A percentile compares a stretch with the other conserved stretches of the same genome.
phyloP scores from a whole-genome alignment of 2,888 invertebrate genomes.

The Alviniconcha strummeri region DNA sequence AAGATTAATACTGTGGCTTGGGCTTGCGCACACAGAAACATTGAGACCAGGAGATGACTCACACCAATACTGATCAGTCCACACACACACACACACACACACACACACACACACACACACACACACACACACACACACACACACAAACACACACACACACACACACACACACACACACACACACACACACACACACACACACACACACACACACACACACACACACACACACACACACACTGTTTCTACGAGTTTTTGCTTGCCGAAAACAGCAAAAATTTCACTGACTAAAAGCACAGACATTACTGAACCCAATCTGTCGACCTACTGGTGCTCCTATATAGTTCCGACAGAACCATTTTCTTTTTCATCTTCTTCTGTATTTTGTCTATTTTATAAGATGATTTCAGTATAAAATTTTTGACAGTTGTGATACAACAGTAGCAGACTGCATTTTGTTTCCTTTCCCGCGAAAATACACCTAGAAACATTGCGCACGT shows the following conservation, averaged over 20 bases:
- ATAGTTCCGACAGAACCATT: neutral
- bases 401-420: neutral
- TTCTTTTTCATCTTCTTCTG: neutral
- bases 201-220: neutral
- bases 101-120: neutral
- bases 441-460: neutral
- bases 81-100: neutral
- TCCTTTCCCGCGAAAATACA: neutral
- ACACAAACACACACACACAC: neutral
- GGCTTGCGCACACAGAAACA: too few relatives aligned
- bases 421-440: neutral
- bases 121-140: neutral
- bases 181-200: neutral
- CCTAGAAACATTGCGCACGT: neutral
- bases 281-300: neutral
- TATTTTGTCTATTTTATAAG: neutral
- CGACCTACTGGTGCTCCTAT: neutral
- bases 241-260: neutral
- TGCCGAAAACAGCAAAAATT: neutral
- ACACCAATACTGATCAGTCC: neutral
- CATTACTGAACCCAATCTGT: neutral
- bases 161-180: too few relatives aligned
- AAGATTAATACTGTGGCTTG: neutral
- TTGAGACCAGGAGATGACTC: too few relatives aligned
- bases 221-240: neutral